Percentiles rank a stretch among this genome's conserved stretches.
Evolutionary conservation across 2,888 invertebrate species (phyloP).

Genomic region (Bugula neritina): DNA sequence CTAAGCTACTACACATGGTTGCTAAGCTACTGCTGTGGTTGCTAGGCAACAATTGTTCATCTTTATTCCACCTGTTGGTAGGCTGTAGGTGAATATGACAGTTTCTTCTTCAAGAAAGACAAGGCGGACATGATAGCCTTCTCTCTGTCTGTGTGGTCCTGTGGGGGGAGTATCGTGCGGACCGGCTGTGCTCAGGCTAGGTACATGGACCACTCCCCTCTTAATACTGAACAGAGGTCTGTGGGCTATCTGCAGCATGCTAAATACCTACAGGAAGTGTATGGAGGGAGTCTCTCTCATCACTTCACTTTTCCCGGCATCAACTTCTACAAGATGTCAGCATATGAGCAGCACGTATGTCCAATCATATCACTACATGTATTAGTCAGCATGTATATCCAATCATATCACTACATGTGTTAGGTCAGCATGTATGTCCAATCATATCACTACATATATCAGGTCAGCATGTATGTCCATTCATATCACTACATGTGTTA

Average conservation of each 20-base stretch:
- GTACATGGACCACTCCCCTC: neutral
- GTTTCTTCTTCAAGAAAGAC: slow-evolving; percentile 17
- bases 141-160: neutral
- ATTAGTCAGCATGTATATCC: too few relatives aligned
- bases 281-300: neutral
- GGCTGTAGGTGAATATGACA: slow-evolving; percentile 20
- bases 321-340: neutral
- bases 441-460: too few relatives aligned
- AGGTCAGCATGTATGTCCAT: too few relatives aligned
- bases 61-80: too few relatives aligned
- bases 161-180: neutral
- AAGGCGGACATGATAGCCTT: neutral
- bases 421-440: too few relatives aligned
- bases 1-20: too few relatives aligned
- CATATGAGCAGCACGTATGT: slow-evolving; percentile 13
- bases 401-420: too few relatives aligned
- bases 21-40: too few relatives aligned
- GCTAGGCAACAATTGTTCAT: too few relatives aligned
- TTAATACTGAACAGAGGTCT: neutral
- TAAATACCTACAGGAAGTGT: slow-evolving; percentile 19
- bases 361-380: too few relatives aligned
- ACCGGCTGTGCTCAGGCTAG: neutral
- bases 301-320: slow-evolving; percentile 4
- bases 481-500: too few relatives aligned
- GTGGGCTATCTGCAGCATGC: neutral